Conservation (phyloP, 23 tunicate genomes). For the Styela clava region DNA sequence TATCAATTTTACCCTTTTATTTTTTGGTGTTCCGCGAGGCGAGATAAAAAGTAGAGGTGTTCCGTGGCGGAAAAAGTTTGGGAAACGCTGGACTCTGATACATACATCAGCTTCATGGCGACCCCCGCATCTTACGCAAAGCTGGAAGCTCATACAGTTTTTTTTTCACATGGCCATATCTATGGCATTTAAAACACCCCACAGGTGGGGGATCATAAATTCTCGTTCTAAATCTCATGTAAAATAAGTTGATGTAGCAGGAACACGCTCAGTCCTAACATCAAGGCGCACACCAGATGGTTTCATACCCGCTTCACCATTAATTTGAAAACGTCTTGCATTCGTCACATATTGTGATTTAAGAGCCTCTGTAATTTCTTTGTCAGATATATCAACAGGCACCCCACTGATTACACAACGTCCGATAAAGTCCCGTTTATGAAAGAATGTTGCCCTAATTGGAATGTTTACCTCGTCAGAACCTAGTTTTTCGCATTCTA, state of each 20-base stretch:
- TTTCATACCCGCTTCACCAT: not conserved
- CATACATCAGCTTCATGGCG: not conserved
- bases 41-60: too few species aligned
- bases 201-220: not conserved
- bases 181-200: conserved; percentile 4
- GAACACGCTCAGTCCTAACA: not conserved
- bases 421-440: not conserved
- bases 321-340: not conserved
- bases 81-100: too few species aligned
- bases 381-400: not conserved
- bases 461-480: too few species aligned
- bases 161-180: not conserved
- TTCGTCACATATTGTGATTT: not conserved
- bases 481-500: not conserved
- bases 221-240: not conserved
- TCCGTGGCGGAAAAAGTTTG: too few species aligned
- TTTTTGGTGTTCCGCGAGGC: too few species aligned
- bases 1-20: too few species aligned
- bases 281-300: not conserved
- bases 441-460: not conserved
- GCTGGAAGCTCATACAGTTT: not conserved
- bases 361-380: not conserved
- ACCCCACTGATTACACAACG: not conserved
- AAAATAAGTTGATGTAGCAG: not conserved
- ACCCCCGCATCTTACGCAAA: not conserved